Percentiles rank a stretch among this genome's conserved stretches.
These are phyloP conservation scores for Drosophila navojoa DNA, from an alignment of 1,140 invertebrate genomes.

Conservation along the genomic window DNA sequence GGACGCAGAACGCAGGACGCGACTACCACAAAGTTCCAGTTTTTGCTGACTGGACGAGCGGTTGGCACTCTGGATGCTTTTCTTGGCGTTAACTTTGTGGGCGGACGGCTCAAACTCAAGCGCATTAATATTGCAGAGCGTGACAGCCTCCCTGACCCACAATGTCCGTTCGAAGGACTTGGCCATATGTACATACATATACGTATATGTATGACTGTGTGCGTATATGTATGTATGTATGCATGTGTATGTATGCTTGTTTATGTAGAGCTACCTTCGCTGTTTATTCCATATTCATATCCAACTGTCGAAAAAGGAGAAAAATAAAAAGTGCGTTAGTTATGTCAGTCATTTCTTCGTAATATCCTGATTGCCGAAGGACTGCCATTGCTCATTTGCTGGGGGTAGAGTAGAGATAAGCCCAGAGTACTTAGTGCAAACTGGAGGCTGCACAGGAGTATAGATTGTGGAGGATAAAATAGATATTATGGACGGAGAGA, in stretches of 20 bases:
- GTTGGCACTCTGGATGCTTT: constrained; percentile 35
- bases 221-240: neutral
- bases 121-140: constrained; percentile 62
- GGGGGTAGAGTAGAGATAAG: too few species aligned
- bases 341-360: constrained; percentile 1
- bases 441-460: too few species aligned
- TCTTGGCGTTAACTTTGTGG: constrained; percentile 41
- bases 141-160: neutral
- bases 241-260: too few species aligned
- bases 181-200: neutral
- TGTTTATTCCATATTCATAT: constrained; percentile 10
- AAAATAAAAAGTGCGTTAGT: constrained; percentile 5
- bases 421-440: too few species aligned
- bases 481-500: too few species aligned
- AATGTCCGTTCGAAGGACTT: constrained; percentile 2
- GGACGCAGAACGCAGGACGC: constrained; percentile 23
- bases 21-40: constrained; percentile 8
- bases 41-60: constrained; percentile 10
- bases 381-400: neutral
- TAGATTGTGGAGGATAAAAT: too few species aligned
- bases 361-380: neutral
- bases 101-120: constrained; percentile 17
- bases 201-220: neutral
- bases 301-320: neutral
- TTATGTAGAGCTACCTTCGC: neutral